Conservation (phyloP, 1,140 invertebrate species). For the Sarcophaga peregrina region DNA sequence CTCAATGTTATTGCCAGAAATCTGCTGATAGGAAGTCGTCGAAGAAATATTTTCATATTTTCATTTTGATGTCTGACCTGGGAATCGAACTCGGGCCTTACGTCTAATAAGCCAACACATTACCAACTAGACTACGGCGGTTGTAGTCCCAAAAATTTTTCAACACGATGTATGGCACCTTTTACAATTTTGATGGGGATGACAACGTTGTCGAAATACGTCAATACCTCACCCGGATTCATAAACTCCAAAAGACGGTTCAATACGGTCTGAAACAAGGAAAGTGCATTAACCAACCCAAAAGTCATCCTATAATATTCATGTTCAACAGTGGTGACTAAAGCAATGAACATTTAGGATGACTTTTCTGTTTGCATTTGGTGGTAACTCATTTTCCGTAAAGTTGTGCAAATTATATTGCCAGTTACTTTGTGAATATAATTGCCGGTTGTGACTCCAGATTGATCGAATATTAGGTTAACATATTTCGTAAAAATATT, state of each 20-base stretch:
- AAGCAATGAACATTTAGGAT: constrained; percentile 65
- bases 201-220: constrained; percentile 39
- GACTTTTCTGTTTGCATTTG: constrained; percentile 66
- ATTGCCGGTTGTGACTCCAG: too few species aligned
- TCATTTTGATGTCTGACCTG: too few species aligned
- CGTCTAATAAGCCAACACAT: too few species aligned
- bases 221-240: constrained; percentile 31
- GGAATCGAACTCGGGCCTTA: too few species aligned
- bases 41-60: too few species aligned
- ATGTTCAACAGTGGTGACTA: constrained; percentile 53
- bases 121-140: too few species aligned
- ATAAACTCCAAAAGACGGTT: constrained; percentile 6
- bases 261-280: constrained; percentile 37
- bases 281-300: constrained; percentile 52
- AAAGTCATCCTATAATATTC: constrained; percentile 53
- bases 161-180: constrained; percentile 5
- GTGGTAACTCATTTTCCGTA: constrained; percentile 67
- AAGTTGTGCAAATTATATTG: too few species aligned
- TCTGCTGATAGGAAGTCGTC: too few species aligned
- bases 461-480: too few species aligned
- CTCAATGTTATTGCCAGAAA: too few species aligned
- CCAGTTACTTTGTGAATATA: too few species aligned
- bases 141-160: constrained; percentile 29
- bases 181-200: constrained; percentile 24
- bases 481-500: too few species aligned